Evolutionary conservation across 2,888 invertebrate species (phyloP).

Genomic region (Agriotes lineatus): DNA sequence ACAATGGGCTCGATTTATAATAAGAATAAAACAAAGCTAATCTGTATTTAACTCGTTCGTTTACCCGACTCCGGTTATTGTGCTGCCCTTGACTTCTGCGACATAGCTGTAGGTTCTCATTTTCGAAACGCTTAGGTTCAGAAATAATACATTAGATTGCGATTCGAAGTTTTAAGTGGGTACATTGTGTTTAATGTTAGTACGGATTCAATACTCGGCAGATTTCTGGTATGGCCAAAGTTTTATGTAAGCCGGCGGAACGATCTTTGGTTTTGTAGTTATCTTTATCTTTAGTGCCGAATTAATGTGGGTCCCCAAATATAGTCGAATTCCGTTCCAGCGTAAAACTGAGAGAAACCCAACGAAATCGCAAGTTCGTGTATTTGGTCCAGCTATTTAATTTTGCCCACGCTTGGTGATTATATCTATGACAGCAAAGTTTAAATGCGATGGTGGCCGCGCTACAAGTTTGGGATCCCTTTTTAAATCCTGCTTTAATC

Average conservation of each 20-base stretch:
- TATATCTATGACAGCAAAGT: constrained; percentile 3
- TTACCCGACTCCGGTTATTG: constrained; percentile 2
- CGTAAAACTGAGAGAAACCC: constrained; percentile 6
- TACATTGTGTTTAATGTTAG: neutral
- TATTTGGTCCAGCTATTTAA: neutral
- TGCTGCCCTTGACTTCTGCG: constrained; percentile 6
- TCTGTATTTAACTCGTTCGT: constrained; percentile 4
- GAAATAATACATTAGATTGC: neutral
- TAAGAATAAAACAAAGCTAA: neutral
- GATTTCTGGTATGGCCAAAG: neutral
- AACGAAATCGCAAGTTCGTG: constrained; percentile 7
- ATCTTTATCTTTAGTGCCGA: constrained; percentile 20
- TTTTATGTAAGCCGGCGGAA: neutral
- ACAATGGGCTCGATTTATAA: constrained; percentile 3
- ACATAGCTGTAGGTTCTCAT: too few species aligned
- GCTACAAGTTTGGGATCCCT: neutral
- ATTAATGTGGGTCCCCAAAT: constrained; percentile 9
- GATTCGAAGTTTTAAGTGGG: neutral
- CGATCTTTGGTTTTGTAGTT: constrained; percentile 15
- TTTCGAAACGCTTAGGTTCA: neutral
- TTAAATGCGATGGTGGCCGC: neutral
- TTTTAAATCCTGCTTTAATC: neutral
- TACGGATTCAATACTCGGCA: neutral
- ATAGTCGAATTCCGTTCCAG: neutral
- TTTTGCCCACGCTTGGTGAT: neutral